A percentile compares a stretch with the other conserved stretches of the same genome.
Evolutionary conservation across 2,113 vertebrate genomes (phyloP).

Genomic region (Callipepla squamata): DNA sequence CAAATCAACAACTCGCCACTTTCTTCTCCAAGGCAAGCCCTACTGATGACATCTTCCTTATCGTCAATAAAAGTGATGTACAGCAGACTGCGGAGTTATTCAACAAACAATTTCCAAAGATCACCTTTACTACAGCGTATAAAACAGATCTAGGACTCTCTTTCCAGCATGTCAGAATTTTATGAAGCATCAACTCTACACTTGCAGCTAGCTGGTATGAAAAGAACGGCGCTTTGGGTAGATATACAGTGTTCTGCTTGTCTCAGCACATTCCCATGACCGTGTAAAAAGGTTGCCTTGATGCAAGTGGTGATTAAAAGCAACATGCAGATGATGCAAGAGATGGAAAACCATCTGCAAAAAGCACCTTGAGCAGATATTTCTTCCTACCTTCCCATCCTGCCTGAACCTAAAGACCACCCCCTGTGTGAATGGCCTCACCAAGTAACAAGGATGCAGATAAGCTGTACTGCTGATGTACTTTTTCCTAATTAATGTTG

Average conservation of each 20-base stretch:
- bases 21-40: conserved; percentile 15
- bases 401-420: not conserved
- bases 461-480: not conserved
- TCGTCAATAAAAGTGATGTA: conserved; percentile 68
- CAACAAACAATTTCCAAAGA: conserved; percentile 72
- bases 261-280: conserved; percentile 33
- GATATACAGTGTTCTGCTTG: not conserved
- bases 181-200: conserved; percentile 43
- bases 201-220: conserved; percentile 25
- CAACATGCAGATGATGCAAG: not conserved
- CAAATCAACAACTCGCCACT: not conserved
- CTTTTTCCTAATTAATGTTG: not conserved
- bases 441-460: not conserved
- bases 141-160: conserved; percentile 71
- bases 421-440: fast-evolving
- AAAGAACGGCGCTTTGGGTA: not conserved
- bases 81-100: conserved; percentile 50
- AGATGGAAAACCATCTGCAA: not conserved
- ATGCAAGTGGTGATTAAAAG: not conserved
- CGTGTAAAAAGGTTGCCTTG: not conserved
- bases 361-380: not conserved
- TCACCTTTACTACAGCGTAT: conserved; percentile 68
- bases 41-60: conserved; percentile 68
- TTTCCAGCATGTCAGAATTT: conserved; percentile 66
- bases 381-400: not conserved